Conservation (phyloP, 2,888 invertebrate species). For the Cinara cedri region DNA sequence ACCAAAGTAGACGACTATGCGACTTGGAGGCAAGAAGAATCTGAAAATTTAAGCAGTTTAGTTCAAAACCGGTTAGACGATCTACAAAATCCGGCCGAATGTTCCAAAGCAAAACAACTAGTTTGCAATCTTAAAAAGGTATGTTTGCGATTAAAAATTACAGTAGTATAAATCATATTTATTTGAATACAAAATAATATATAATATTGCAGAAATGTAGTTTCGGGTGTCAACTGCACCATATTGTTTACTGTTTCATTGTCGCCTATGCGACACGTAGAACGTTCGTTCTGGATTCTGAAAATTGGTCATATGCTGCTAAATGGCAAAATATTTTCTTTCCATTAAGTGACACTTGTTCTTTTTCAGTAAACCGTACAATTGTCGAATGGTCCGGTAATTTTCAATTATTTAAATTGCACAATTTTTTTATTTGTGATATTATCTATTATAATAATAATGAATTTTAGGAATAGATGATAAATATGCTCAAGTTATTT, state of each 20-base stretch:
- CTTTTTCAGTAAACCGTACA: conserved; percentile 71
- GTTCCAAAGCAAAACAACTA: conserved; percentile 83
- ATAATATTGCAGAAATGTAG: conserved; percentile 87
- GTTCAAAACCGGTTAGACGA: conserved; percentile 80
- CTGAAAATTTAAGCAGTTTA: conserved; percentile 78
- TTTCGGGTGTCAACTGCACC: conserved; percentile 98
- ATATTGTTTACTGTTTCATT: conserved; percentile 94
- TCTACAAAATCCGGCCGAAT: conserved; percentile 89
- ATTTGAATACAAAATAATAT: conserved; percentile 27
- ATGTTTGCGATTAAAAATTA: neutral
- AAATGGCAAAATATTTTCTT: conserved; percentile 95
- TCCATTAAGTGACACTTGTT: conserved; percentile 87
- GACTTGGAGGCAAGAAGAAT: conserved; percentile 83
- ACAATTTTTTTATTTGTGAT: no score
- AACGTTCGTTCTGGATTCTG: conserved; percentile 89
- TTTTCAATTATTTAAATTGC: neutral
- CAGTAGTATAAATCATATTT: neutral
- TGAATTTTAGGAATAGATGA: conserved; percentile 65
- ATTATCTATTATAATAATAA: neutral
- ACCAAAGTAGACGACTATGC: conserved; percentile 78
- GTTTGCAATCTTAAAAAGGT: conserved; percentile 95
- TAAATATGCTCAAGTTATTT: conserved; percentile 79
- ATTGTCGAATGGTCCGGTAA: conserved; percentile 81
- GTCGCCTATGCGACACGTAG: conserved; percentile 93
- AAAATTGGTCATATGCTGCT: conserved; percentile 92